Evolutionary conservation across 2,113 vertebrate species (phyloP).

Genomic region (Oncorhynchus kisutch): DNA sequence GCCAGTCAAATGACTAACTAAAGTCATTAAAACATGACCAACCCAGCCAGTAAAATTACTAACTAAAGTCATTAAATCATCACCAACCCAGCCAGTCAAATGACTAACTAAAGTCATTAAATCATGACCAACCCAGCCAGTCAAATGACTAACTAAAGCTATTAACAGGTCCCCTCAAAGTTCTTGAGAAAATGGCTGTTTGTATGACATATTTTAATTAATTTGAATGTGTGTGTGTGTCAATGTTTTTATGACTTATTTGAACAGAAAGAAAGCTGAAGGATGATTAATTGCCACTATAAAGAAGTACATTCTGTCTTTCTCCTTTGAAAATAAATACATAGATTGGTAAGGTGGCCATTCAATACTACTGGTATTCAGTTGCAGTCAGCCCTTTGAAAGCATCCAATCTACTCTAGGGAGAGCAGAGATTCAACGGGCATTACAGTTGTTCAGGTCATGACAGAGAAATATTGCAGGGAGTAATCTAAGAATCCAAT

Average conservation of each 20-base stretch:
- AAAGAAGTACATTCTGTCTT: slow-evolving; percentile 8
- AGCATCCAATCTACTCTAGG: background rate
- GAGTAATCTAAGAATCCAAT: slow-evolving; percentile 4
- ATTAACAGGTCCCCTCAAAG: slow-evolving; percentile 23
- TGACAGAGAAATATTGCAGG: slow-evolving; percentile 39
- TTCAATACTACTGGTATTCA: slow-evolving; percentile 14
- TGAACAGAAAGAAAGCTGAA: background rate
- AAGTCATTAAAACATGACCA: too few species aligned
- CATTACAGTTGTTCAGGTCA: slow-evolving; percentile 51
- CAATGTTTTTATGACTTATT: too few species aligned
- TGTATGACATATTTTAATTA: background rate
- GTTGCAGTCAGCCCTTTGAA: background rate
- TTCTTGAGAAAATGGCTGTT: background rate
- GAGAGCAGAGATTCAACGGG: slow-evolving; percentile 14
- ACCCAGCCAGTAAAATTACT: too few species aligned
- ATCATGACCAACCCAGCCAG: too few species aligned
- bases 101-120: too few species aligned
- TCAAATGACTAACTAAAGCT: background rate
- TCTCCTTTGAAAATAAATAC: background rate
- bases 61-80: too few species aligned
- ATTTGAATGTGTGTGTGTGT: background rate
- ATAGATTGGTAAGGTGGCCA: slow-evolving; percentile 14
- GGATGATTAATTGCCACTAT: slow-evolving; percentile 11
- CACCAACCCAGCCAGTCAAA: too few species aligned
- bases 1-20: too few species aligned